Percentiles rank a stretch among this genome's conserved stretches.
Evolutionary conservation across 2,113 vertebrate species (phyloP).

Genomic region (Sakesphorus luctuosus): DNA sequence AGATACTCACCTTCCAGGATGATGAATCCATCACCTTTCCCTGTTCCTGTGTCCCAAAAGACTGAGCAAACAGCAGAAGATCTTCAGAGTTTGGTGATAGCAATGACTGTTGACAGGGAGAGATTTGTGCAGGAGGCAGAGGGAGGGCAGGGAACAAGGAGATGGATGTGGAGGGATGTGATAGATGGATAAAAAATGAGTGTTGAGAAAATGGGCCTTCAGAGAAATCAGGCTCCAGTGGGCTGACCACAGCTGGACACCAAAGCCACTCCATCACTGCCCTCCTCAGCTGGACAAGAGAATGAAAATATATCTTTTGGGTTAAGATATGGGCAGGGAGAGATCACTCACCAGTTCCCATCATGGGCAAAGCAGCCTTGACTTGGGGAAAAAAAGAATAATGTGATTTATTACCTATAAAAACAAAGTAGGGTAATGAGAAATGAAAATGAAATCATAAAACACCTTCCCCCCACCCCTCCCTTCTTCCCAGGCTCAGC

Average conservation of each 20-base stretch:
- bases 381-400: background rate
- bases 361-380: background rate
- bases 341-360: background rate
- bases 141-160: background rate
- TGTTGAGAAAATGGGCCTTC: background rate
- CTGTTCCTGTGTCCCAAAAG: background rate
- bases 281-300: background rate
- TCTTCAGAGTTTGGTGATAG: background rate
- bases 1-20: fast-evolving
- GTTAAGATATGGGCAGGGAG: background rate
- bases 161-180: background rate
- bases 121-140: background rate
- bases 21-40: background rate
- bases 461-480: background rate
- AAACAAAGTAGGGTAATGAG: background rate
- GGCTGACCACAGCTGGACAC: background rate
- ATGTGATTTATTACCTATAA: background rate
- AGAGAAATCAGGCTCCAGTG: background rate
- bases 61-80: background rate
- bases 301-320: background rate
- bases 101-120: background rate
- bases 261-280: background rate
- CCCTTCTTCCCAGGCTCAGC: background rate
- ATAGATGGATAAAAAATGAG: background rate
- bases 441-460: background rate